Percentiles rank a stretch among this genome's conserved stretches.
Evolutionary conservation across 2,113 vertebrate genomes (phyloP).

Genomic region (Aldabrachelys gigantea): DNA sequence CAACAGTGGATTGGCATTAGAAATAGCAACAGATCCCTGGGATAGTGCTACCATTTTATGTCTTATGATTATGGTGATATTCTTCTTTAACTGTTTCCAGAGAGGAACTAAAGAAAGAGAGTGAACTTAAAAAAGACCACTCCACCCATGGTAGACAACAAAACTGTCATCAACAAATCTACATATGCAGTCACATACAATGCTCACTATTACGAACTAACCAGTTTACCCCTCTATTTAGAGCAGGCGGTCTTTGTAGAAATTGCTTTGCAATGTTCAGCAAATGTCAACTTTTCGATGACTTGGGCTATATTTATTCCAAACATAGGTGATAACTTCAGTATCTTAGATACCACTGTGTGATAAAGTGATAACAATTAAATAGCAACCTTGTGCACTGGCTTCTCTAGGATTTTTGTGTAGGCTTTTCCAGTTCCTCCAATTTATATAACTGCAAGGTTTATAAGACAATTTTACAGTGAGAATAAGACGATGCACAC

Average conservation of each 20-base stretch:
- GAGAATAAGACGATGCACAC: slow-evolving; percentile 17
- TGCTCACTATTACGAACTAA: background rate
- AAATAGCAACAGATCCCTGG: background rate
- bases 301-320: background rate
- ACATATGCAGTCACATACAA: background rate
- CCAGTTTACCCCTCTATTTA: background rate
- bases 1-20: background rate
- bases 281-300: background rate
- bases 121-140: background rate
- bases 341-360: background rate
- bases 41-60: background rate
- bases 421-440: slow-evolving; percentile 7
- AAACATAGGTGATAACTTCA: background rate
- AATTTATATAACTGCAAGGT: slow-evolving; percentile 16
- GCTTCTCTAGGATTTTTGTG: slow-evolving; percentile 46
- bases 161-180: background rate
- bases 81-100: background rate
- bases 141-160: background rate
- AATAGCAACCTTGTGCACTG: slow-evolving; percentile 13
- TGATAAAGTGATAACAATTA: background rate
- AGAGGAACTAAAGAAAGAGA: background rate
- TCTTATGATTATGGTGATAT: background rate
- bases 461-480: slow-evolving; percentile 25
- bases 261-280: background rate
- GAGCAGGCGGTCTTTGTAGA: background rate